These are phyloP conservation scores for Apodemia duryi DNA, from an alignment of 2,888 invertebrate genomes.

Conservation along the genomic window DNA sequence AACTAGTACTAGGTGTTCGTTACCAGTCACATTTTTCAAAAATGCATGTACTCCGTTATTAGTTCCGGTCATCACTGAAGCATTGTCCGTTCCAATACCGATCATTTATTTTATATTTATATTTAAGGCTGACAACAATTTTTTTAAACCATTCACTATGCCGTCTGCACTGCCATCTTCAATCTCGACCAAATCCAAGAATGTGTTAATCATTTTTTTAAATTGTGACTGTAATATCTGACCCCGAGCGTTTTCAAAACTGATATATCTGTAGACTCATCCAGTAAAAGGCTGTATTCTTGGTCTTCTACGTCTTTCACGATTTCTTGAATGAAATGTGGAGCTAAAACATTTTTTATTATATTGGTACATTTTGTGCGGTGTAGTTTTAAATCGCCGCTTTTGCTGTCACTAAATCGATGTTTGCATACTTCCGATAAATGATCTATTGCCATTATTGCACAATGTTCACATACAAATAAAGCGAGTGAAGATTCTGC, in stretches of 20 bases:
- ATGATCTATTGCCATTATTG: too few relatives aligned
- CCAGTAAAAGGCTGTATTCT: slow-evolving; percentile 27
- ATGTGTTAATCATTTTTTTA: slow-evolving; percentile 26
- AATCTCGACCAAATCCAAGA: slow-evolving; percentile 29
- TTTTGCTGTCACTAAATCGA: too few relatives aligned
- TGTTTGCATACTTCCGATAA: too few relatives aligned
- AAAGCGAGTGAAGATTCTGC: too few relatives aligned
- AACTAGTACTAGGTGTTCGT: too few relatives aligned
- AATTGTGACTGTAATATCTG: slow-evolving; percentile 27
- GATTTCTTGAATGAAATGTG: slow-evolving; percentile 25
- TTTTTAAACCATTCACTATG: slow-evolving; percentile 28
- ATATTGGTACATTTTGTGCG: slow-evolving; percentile 29
- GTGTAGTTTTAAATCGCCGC: slow-evolving; percentile 2
- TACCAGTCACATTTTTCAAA: slow-evolving; percentile 28
- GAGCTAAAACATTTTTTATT: slow-evolving; percentile 28
- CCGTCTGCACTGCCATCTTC: slow-evolving; percentile 31
- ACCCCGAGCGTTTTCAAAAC: slow-evolving; percentile 26
- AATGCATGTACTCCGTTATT: slow-evolving; percentile 37
- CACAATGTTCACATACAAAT: too few relatives aligned
- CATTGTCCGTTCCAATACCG: slow-evolving; percentile 42
- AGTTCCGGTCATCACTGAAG: slow-evolving; percentile 39
- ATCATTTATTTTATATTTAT: slow-evolving; percentile 32
- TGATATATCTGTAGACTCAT: slow-evolving; percentile 30
- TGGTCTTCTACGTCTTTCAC: slow-evolving; percentile 23
- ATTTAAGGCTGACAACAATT: slow-evolving; percentile 25